A percentile compares a stretch with the other conserved stretches of the same genome.
Conservation (phyloP, 2,797 vertebrate genomes). For the Argentina silus region DNA sequence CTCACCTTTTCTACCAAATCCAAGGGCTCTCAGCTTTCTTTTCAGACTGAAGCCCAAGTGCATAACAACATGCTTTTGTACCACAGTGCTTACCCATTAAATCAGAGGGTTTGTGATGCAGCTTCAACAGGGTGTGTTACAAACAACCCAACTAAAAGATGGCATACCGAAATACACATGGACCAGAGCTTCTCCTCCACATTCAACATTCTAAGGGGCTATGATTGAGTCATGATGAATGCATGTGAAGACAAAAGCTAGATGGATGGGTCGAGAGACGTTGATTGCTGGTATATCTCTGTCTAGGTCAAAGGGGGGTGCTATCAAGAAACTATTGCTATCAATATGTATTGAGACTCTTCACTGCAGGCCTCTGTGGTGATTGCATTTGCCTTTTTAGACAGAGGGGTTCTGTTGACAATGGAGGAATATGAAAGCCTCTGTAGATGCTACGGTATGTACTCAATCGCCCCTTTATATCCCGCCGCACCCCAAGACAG, state of each 20-base stretch:
- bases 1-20: background rate
- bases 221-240: background rate
- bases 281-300: background rate
- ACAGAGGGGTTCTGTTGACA: conserved; percentile 34
- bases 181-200: background rate
- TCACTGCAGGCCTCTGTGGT: conserved; percentile 24
- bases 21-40: background rate
- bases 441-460: background rate
- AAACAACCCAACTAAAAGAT: no score
- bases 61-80: background rate
- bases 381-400: conserved; percentile 43
- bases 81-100: background rate
- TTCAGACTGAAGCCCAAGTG: background rate
- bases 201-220: background rate
- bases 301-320: background rate
- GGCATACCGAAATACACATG: no score
- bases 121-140: no score
- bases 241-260: background rate
- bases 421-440: background rate
- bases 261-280: background rate
- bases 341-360: background rate
- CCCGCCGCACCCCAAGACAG: conserved; percentile 53
- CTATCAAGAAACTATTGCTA: no score
- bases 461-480: background rate
- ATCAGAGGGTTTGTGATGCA: background rate